A percentile compares a stretch with the other conserved stretches of the same genome.
Conservation (phyloP, 1,140 invertebrate genomes). For the Psix sp. region DNA sequence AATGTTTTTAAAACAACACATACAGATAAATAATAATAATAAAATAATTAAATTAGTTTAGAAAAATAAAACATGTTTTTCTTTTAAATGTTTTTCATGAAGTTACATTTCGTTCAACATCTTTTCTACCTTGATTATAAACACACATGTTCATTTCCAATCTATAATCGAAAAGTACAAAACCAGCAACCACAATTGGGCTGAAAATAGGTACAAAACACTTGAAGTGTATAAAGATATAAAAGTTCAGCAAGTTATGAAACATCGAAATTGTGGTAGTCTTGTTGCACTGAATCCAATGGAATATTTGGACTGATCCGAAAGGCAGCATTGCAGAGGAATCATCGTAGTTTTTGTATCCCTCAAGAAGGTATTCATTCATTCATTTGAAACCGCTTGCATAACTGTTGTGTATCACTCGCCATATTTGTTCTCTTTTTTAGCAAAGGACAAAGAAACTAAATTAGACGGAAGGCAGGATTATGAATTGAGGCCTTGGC, state of each 20-base stretch:
- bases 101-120: no score
- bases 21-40: no score
- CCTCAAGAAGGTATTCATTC: neutral
- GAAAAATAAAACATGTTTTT: no score
- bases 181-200: conserved; percentile 7
- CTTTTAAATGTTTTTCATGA: no score
- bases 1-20: no score
- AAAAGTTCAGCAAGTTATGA: conserved; percentile 18
- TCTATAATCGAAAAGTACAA: conserved; percentile 15
- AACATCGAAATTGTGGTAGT: conserved; percentile 24
- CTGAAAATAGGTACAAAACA: conserved; percentile 28
- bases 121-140: conserved; percentile 18
- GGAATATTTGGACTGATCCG: conserved; percentile 12
- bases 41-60: no score
- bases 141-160: conserved; percentile 7
- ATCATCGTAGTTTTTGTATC: conserved; percentile 18
- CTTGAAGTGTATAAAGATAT: conserved; percentile 20
- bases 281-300: conserved; percentile 5
- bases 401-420: neutral
- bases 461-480: conserved; percentile 60
- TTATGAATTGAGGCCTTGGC: conserved; percentile 83
- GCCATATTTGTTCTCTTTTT: conserved; percentile 11
- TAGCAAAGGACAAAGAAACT: conserved; percentile 58
- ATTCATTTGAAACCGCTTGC: conserved; percentile 6
- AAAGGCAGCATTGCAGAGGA: conserved; percentile 31